Percentiles rank a stretch among this genome's conserved stretches.
Evolutionary conservation across 2,888 invertebrate species (phyloP).

Genomic region (Agrochola circellaris): DNA sequence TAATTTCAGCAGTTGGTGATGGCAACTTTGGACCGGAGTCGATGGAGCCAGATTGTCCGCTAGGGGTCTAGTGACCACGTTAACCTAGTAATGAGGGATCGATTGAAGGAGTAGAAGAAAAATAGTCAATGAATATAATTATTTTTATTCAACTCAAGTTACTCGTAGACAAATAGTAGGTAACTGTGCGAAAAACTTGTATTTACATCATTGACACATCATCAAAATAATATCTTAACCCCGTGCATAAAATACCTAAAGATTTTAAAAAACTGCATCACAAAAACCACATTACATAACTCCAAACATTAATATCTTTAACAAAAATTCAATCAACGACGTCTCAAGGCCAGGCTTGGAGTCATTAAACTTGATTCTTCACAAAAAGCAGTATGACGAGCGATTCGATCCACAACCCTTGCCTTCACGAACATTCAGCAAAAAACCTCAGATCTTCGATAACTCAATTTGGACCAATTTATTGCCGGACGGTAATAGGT

Average conservation of each 20-base stretch:
- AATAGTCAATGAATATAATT: neutral
- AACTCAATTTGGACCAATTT: constrained; percentile 76
- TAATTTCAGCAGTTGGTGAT: too few relatives aligned
- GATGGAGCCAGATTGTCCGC: too few relatives aligned
- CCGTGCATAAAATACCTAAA: neutral
- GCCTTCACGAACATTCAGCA: constrained; percentile 60
- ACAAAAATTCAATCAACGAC: constrained; percentile 65
- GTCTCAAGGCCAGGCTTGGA: constrained; percentile 61
- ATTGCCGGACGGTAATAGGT: constrained; percentile 64
- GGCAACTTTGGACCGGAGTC: too few relatives aligned
- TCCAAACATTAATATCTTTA: constrained; percentile 45
- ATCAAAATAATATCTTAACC: neutral
- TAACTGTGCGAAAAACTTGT: neutral
- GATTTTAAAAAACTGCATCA: neutral
- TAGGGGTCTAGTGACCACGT: too few relatives aligned
- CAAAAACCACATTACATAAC: constrained; percentile 51
- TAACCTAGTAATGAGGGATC: too few relatives aligned
- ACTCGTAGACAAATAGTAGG: neutral
- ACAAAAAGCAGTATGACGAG: constrained; percentile 69
- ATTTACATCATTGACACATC: neutral
- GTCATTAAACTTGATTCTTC: constrained; percentile 67
- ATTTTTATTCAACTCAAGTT: neutral
- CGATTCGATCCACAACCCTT: constrained; percentile 70
- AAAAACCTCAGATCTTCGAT: constrained; percentile 73
- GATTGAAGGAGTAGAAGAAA: too few relatives aligned